A percentile compares a stretch with the other conserved stretches of the same genome.
These are phyloP conservation scores for Leucoptera coffeella DNA, from an alignment of 2,888 invertebrate species.

Conservation along the genomic window DNA sequence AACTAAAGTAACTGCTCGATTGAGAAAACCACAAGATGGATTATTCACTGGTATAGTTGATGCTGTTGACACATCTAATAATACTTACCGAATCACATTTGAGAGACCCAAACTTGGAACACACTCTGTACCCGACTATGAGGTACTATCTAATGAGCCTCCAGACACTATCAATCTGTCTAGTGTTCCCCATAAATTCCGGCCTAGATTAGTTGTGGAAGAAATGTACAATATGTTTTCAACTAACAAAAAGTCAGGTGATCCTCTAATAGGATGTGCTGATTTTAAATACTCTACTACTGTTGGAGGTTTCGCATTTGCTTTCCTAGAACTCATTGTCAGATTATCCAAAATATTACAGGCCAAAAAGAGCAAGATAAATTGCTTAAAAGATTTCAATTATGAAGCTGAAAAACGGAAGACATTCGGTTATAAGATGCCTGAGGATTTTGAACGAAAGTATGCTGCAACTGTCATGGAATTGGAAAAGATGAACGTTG, in stretches of 20 bases:
- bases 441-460: slow-evolving; percentile 83
- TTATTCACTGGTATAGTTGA: slow-evolving; percentile 91
- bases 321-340: slow-evolving; percentile 80
- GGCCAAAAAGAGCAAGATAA: slow-evolving; percentile 75
- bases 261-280: slow-evolving; percentile 68
- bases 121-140: slow-evolving; percentile 93
- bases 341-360: slow-evolving; percentile 79
- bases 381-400: slow-evolving; percentile 79
- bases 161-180: slow-evolving; percentile 85
- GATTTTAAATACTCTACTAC: slow-evolving; percentile 17
- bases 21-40: slow-evolving; percentile 91
- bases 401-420: slow-evolving; percentile 82
- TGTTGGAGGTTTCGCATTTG: slow-evolving; percentile 78
- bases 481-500: slow-evolving; percentile 84
- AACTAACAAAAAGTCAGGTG: slow-evolving; percentile 44
- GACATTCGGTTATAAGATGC: slow-evolving; percentile 71
- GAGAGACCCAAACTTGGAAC: slow-evolving; percentile 89
- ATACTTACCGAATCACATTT: slow-evolving; percentile 91
- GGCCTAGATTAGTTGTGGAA: slow-evolving; percentile 61
- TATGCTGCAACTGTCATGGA: slow-evolving; percentile 87
- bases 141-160: slow-evolving; percentile 89
- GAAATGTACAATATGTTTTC: slow-evolving; percentile 28
- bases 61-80: slow-evolving; percentile 91
- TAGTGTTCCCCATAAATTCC: slow-evolving; percentile 74
- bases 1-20: slow-evolving; percentile 85